These are phyloP conservation scores for Temnothorax rugatulus DNA, from an alignment of 2,888 invertebrate genomes.

Conservation along the genomic window DNA sequence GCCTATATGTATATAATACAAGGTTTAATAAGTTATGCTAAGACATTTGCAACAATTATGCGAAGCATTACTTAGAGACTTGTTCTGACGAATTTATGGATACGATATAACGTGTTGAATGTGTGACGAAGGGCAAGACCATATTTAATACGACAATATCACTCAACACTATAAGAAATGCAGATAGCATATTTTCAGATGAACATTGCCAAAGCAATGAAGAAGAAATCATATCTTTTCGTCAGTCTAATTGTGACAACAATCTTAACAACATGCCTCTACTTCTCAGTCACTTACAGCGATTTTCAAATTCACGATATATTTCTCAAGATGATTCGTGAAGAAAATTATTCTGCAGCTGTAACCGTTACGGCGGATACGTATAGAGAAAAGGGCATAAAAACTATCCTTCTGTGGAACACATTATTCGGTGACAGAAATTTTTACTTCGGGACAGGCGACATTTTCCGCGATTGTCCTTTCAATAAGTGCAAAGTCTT, in stretches of 20 bases:
- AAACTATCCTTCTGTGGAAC: slow-evolving; percentile 82
- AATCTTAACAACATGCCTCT: slow-evolving; percentile 59
- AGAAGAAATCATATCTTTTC: slow-evolving; percentile 60
- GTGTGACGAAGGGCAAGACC: no score
- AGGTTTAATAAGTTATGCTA: not conserved
- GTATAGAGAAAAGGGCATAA: slow-evolving; percentile 49
- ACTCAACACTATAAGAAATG: not conserved
- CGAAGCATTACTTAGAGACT: not conserved
- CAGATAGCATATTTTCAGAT: not conserved
- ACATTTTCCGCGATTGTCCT: slow-evolving; percentile 75
- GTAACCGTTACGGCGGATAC: not conserved
- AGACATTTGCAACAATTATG: not conserved
- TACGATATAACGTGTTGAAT: not conserved
- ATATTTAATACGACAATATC: not conserved
- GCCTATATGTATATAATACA: not conserved
- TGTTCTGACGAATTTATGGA: not conserved
- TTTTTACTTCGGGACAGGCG: slow-evolving; percentile 77
- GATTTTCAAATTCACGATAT: slow-evolving; percentile 54
- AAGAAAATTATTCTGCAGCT: not conserved
- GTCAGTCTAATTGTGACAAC: slow-evolving; percentile 54
- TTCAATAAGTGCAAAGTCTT: slow-evolving; percentile 86
- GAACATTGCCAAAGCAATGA: slow-evolving; percentile 45
- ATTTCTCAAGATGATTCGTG: slow-evolving; percentile 11
- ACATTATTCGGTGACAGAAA: slow-evolving; percentile 77
- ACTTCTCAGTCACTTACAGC: slow-evolving; percentile 63